Percentiles rank a stretch among this genome's conserved stretches.
phyloP scores from a whole-genome alignment of 2,797 vertebrate species.

The Thunnus albacares region DNA sequence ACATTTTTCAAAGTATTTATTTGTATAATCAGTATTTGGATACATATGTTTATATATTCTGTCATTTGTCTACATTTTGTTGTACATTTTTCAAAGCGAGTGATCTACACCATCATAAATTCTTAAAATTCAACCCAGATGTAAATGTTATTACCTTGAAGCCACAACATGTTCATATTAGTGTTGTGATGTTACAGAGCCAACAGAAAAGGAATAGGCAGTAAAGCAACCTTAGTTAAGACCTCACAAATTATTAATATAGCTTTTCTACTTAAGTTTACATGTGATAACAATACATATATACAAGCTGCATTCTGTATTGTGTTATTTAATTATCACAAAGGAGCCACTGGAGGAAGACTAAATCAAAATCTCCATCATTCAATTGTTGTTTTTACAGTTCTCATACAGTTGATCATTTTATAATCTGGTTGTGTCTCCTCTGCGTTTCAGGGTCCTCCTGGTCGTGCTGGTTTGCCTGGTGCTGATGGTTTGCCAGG shows the following conservation, averaged over 20 bases:
- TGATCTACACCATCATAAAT: neutral
- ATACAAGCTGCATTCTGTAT: neutral
- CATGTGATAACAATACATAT: neutral
- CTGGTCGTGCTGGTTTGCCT: slow-evolving; percentile 94
- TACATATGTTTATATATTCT: neutral
- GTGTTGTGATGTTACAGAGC: neutral
- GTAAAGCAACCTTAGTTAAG: neutral
- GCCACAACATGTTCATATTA: neutral
- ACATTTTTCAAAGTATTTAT: neutral
- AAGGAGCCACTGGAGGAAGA: neutral
- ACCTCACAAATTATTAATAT: neutral
- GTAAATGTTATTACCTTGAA: neutral
- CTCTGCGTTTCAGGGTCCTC: slow-evolving; percentile 87
- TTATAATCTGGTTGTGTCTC: neutral
- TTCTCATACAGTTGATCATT: neutral
- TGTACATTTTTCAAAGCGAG: neutral
- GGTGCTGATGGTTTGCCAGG: slow-evolving; percentile 96
- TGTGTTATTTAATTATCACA: neutral
- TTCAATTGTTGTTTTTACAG: neutral
- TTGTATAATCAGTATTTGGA: no score
- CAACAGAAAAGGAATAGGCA: neutral
- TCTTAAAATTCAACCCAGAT: neutral
- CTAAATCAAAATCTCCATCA: neutral
- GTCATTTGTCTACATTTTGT: neutral
- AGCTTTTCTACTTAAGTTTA: neutral